Percentiles rank a stretch among this genome's conserved stretches.
These are phyloP conservation scores for Xenops minutus DNA, from an alignment of 2,797 vertebrate genomes.

Conservation along the genomic window DNA sequence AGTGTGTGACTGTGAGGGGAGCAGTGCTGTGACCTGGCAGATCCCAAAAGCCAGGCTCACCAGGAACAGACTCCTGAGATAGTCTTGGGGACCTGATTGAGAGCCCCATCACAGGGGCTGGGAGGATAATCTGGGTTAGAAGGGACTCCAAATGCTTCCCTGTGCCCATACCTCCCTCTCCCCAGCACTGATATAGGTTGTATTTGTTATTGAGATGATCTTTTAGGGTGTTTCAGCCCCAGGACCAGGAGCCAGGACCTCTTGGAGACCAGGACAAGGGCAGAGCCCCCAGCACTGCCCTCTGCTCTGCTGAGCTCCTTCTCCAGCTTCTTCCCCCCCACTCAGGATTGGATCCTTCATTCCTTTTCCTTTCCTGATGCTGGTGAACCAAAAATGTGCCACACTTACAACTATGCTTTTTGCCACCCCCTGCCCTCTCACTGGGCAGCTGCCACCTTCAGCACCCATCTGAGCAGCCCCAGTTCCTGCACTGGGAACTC, in stretches of 20 bases:
- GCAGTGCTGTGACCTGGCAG: background rate
- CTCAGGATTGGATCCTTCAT: background rate
- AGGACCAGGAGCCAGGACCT: background rate
- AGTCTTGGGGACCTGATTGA: background rate
- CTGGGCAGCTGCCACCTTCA: background rate
- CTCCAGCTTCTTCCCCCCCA: background rate
- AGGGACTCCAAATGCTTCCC: background rate
- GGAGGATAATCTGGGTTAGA: background rate
- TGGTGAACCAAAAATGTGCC: background rate
- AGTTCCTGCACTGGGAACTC: background rate
- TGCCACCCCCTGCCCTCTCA: background rate
- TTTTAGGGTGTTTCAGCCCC: background rate
- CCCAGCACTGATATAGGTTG: background rate
- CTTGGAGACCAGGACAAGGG: background rate
- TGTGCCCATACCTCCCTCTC: background rate
- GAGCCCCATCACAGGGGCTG: background rate
- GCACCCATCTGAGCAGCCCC: background rate
- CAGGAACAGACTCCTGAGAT: background rate
- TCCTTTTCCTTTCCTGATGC: background rate
- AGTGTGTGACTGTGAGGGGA: background rate
- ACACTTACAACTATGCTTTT: fast-evolving
- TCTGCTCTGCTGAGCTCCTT: background rate
- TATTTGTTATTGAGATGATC: background rate
- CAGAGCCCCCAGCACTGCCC: background rate
- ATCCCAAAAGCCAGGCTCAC: background rate